These are phyloP conservation scores for Philopedon plagiatum DNA, from an alignment of 2,888 invertebrate species.

Conservation along the genomic window DNA sequence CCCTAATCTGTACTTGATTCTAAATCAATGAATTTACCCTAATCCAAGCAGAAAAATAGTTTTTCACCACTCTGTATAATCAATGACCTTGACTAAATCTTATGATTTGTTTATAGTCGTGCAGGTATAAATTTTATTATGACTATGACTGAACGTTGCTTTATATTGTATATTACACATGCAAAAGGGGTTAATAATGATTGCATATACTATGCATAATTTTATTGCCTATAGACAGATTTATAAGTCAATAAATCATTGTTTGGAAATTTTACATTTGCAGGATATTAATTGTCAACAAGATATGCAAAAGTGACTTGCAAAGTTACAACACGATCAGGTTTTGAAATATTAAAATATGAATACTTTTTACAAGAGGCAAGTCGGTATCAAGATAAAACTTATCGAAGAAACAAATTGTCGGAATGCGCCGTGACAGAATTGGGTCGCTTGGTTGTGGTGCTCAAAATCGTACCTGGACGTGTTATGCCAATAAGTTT, in stretches of 20 bases:
- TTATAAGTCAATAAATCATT: slow-evolving; percentile 29
- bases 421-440: not conserved
- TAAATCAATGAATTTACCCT: too few relatives aligned
- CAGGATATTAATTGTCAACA: slow-evolving; percentile 35
- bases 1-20: too few relatives aligned
- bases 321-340: not conserved
- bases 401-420: slow-evolving; percentile 9
- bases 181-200: slow-evolving; percentile 16
- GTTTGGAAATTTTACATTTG: slow-evolving; percentile 30
- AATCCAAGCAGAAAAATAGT: too few relatives aligned
- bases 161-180: too few relatives aligned
- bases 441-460: not conserved
- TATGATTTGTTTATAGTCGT: too few relatives aligned
- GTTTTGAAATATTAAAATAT: slow-evolving; percentile 12
- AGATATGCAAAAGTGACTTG: slow-evolving; percentile 23
- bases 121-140: too few relatives aligned
- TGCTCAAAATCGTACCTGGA: too few relatives aligned
- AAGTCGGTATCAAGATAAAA: slow-evolving; percentile 5
- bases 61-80: too few relatives aligned
- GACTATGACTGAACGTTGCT: too few relatives aligned
- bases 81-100: too few relatives aligned
- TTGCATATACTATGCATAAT: not conserved
- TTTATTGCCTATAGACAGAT: slow-evolving; percentile 16
- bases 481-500: too few relatives aligned
- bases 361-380: not conserved